A percentile compares a stretch with the other conserved stretches of the same genome.
phyloP scores from a whole-genome alignment of 2,888 invertebrate species.

The Arge pagana region DNA sequence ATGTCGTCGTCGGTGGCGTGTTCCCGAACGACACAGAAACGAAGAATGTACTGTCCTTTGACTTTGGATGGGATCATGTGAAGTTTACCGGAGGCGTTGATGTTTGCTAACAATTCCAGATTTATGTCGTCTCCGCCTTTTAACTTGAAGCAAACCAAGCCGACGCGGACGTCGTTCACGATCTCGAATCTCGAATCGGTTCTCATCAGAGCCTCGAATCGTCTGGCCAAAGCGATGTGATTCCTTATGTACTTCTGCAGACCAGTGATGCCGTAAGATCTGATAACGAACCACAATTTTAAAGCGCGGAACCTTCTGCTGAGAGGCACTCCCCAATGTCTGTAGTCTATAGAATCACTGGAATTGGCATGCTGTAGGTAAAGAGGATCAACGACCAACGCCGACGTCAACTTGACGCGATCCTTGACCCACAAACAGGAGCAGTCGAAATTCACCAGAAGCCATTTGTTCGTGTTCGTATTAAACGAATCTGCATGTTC shows the following conservation, averaged over 20 bases:
- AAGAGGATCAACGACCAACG: conserved; percentile 83
- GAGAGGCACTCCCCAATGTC: conserved; percentile 87
- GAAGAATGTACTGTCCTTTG: conserved; percentile 73
- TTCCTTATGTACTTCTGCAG: conserved; percentile 84
- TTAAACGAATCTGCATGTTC: conserved; percentile 85
- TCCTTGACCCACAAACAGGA: conserved; percentile 84
- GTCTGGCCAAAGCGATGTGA: conserved; percentile 77
- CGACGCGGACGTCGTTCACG: conserved; percentile 74
- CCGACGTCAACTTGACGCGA: conserved; percentile 76
- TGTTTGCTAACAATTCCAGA: conserved; percentile 74
- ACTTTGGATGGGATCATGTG: conserved; percentile 87
- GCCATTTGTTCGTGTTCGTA: conserved; percentile 87
- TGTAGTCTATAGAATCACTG: conserved; percentile 70
- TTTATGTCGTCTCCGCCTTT: conserved; percentile 74
- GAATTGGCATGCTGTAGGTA: conserved; percentile 83
- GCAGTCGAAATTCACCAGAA: conserved; percentile 84
- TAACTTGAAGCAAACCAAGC: conserved; percentile 79
- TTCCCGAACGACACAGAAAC: conserved; percentile 83
- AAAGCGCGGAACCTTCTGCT: conserved; percentile 83
- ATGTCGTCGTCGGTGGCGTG: conserved; percentile 76
- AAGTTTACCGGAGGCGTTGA: conserved; percentile 82
- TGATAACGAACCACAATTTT: conserved; percentile 86
- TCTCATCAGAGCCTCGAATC: conserved; percentile 72
- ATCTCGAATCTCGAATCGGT: conserved; percentile 77
- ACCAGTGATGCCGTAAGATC: conserved; percentile 80